A percentile compares a stretch with the other conserved stretches of the same genome.
Conservation (phyloP, 2,797 vertebrate species). For the Dermochelys coriacea region DNA sequence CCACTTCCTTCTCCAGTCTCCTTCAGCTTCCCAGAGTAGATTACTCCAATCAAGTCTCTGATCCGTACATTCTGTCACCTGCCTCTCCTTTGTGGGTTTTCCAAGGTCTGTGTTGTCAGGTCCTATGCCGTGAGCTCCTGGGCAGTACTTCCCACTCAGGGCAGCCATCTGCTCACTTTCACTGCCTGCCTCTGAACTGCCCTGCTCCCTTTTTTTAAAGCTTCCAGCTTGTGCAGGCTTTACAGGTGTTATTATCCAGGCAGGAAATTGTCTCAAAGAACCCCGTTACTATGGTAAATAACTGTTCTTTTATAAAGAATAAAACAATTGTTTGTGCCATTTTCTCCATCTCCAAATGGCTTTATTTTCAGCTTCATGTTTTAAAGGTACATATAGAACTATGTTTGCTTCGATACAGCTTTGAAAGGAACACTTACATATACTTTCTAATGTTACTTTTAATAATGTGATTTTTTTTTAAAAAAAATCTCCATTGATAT, state of each 20-base stretch:
- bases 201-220: too few species aligned
- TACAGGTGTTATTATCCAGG: neutral
- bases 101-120: too few species aligned
- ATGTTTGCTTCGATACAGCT: conserved; percentile 6
- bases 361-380: neutral
- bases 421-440: conserved; percentile 26
- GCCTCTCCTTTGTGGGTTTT: too few species aligned
- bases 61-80: too few species aligned
- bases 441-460: conserved; percentile 34
- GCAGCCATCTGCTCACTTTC: too few species aligned
- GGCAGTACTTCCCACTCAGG: too few species aligned
- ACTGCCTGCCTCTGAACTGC: too few species aligned
- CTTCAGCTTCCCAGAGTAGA: too few species aligned
- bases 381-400: conserved; percentile 3
- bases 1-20: too few species aligned
- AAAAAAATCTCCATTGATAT: neutral
- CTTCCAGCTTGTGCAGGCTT: too few species aligned
- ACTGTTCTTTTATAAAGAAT: neutral
- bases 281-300: neutral
- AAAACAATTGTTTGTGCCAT: neutral
- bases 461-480: conserved; percentile 21
- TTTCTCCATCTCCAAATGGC: neutral
- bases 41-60: too few species aligned
- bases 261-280: accelerated
- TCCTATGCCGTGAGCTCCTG: too few species aligned